A percentile compares a stretch with the other conserved stretches of the same genome.
Conservation (phyloP, 2,797 vertebrate species). For the Danio albolineatus region DNA sequence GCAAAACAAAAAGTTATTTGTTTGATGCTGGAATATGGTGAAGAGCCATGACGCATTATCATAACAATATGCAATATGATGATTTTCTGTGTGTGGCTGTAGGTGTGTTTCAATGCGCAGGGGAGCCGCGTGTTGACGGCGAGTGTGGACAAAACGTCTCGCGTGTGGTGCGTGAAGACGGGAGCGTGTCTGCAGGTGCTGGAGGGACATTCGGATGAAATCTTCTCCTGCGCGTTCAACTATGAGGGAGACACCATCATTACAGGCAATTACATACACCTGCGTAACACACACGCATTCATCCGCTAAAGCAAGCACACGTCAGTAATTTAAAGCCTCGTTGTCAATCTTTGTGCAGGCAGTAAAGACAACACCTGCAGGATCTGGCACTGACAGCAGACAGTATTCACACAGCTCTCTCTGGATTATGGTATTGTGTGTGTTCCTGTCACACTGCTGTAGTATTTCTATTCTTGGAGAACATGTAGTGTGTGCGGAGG, state of each 20-base stretch:
- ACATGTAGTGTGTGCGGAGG: background rate
- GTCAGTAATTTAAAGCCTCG: conserved; percentile 16
- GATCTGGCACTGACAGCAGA: conserved; percentile 85
- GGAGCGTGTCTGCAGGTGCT: conserved; percentile 89
- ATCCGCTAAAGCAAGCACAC: conserved; percentile 8
- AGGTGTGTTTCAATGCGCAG: conserved; percentile 96
- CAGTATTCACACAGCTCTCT: conserved; percentile 2
- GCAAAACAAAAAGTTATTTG: background rate
- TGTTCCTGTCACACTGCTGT: background rate
- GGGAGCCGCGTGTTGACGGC: conserved; percentile 89
- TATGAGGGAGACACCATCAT: conserved; percentile 92
- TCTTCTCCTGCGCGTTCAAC: conserved; percentile 95
- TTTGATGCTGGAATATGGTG: conserved; percentile 17
- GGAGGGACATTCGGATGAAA: conserved; percentile 90
- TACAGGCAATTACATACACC: conserved; percentile 83
- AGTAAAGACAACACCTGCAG: conserved; percentile 96
- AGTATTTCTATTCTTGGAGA: background rate
- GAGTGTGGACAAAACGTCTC: conserved; percentile 90
- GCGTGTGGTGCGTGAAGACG: conserved; percentile 89
- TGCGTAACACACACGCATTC: background rate
- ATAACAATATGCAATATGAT: conserved; percentile 3
- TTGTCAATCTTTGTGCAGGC: conserved; percentile 75
- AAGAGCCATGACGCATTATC: background rate
- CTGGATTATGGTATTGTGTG: background rate
- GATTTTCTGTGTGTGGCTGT: background rate